These are phyloP conservation scores for Tringa solitaria DNA, from an alignment of 2,113 vertebrate species.

Conservation along the genomic window DNA sequence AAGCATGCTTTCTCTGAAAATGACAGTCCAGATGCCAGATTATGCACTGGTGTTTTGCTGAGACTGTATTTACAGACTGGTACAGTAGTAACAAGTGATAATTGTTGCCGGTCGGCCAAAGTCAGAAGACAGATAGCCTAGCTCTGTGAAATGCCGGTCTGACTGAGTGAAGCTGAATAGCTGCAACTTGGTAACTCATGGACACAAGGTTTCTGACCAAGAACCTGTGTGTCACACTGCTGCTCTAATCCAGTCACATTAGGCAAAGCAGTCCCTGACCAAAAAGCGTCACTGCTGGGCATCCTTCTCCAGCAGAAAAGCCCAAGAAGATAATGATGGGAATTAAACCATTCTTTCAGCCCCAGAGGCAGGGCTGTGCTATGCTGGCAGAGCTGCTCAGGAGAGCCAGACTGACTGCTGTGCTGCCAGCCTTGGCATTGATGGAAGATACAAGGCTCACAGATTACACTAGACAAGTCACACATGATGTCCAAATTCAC, in stretches of 20 bases:
- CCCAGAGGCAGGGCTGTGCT: background rate
- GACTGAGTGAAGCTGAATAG: background rate
- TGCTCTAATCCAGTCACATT: background rate
- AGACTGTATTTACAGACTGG: background rate
- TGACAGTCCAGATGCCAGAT: background rate
- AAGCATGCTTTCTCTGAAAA: background rate
- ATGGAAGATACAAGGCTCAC: background rate
- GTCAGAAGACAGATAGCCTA: background rate
- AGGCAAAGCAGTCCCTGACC: background rate
- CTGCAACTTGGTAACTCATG: background rate
- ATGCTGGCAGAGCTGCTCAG: background rate
- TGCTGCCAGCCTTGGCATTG: background rate
- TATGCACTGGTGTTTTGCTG: background rate
- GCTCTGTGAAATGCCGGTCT: background rate
- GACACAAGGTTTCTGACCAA: background rate
- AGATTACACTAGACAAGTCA: background rate
- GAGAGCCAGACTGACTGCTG: background rate
- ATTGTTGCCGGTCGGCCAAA: background rate
- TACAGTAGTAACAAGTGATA: background rate
- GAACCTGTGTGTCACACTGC: background rate
- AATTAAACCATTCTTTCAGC: background rate
- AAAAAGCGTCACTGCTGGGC: background rate
- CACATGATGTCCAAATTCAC: background rate
- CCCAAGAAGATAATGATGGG: background rate
- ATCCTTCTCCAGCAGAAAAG: background rate